Percentiles rank a stretch among this genome's conserved stretches.
Evolutionary conservation across 2,113 vertebrate genomes (phyloP).

Genomic region (Urocitellus parryii): DNA sequence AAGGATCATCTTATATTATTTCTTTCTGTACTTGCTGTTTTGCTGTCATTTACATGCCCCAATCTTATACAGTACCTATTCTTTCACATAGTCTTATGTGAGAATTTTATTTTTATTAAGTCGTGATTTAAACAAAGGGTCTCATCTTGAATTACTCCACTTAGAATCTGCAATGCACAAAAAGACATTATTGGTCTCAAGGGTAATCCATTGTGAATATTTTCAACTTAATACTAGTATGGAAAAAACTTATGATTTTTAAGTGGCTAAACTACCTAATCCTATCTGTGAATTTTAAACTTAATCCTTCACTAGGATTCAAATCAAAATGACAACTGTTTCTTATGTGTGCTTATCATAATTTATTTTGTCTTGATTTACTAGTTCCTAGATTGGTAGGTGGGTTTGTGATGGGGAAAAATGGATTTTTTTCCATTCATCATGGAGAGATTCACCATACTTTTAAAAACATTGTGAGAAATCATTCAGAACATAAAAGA

Average conservation of each 20-base stretch:
- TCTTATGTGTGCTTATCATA: neutral
- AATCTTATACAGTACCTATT: slow-evolving; percentile 42
- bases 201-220: slow-evolving; percentile 3
- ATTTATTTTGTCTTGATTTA: neutral
- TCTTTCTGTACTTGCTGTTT: slow-evolving; percentile 53
- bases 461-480: neutral
- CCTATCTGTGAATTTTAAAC: slow-evolving; percentile 29
- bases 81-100: neutral
- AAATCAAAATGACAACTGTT: neutral
- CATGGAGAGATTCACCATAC: neutral
- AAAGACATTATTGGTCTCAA: neutral
- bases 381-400: neutral
- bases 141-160: slow-evolving; percentile 61
- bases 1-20: slow-evolving; percentile 58
- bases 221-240: slow-evolving; percentile 37
- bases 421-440: too few species aligned
- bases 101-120: slow-evolving; percentile 43
- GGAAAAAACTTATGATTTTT: neutral
- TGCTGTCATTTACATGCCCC: slow-evolving; percentile 5
- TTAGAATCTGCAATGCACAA: neutral
- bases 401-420: neutral
- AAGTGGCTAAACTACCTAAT: neutral
- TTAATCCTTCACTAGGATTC: neutral
- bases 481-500: neutral
- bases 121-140: slow-evolving; percentile 36